A percentile compares a stretch with the other conserved stretches of the same genome.
phyloP scores from a whole-genome alignment of 2,888 invertebrate species.

The Abrostola tripartita region DNA sequence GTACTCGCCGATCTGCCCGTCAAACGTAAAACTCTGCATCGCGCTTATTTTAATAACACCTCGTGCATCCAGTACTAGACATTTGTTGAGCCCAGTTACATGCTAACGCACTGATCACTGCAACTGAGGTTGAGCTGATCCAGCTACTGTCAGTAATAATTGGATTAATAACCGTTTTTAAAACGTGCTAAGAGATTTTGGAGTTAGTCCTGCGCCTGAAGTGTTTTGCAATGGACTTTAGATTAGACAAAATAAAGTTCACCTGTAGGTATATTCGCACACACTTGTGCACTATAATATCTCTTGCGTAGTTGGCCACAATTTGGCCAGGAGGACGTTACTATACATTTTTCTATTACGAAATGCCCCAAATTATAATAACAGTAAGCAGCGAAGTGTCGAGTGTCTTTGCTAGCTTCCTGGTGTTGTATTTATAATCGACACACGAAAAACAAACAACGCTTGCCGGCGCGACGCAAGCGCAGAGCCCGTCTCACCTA shows the following conservation, averaged over 20 bases:
- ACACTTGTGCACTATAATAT: too few species aligned
- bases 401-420: conserved; percentile 75
- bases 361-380: conserved; percentile 62
- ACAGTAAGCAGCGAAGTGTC: conserved; percentile 63
- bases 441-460: conserved; percentile 86
- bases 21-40: conserved; percentile 36
- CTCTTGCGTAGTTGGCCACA: too few species aligned
- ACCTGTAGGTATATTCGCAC: too few species aligned
- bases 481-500: conserved; percentile 45
- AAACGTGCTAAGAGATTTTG: too few species aligned
- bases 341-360: conserved; percentile 49
- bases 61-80: conserved; percentile 24
- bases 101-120: too few species aligned
- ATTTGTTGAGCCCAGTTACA: too few species aligned
- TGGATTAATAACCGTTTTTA: too few species aligned
- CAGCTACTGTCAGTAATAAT: too few species aligned
- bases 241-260: too few species aligned
- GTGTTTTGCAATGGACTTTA: too few species aligned
- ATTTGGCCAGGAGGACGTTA: conserved; percentile 5
- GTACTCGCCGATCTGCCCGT: conserved; percentile 29
- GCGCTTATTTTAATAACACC: conserved; percentile 44
- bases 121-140: too few species aligned
- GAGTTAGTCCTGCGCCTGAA: too few species aligned
- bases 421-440: conserved; percentile 85
- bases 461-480: conserved; percentile 66